Conservation (phyloP, 1,140 invertebrate species). For the Bradysia coprophila region DNA sequence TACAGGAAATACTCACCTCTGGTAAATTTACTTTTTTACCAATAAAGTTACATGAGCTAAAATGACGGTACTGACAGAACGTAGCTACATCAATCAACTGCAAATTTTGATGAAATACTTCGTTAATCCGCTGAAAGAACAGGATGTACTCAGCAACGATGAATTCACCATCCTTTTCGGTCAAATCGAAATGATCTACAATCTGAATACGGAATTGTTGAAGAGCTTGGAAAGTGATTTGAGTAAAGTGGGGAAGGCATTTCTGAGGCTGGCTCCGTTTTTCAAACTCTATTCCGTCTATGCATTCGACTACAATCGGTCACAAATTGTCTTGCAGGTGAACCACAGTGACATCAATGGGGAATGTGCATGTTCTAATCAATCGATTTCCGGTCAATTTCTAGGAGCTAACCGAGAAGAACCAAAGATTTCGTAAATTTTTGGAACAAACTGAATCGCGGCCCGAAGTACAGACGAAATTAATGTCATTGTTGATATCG, state of each 20-base stretch:
- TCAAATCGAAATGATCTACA: constrained; percentile 50
- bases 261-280: constrained; percentile 51
- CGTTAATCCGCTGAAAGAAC: constrained; percentile 39
- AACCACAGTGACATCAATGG: constrained; percentile 1
- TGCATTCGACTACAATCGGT: constrained; percentile 51
- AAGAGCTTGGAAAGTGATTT: constrained; percentile 36
- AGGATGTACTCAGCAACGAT: constrained; percentile 33
- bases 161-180: constrained; percentile 42
- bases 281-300: constrained; percentile 63
- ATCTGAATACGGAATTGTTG: constrained; percentile 47
- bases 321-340: constrained; percentile 32
- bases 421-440: constrained; percentile 36
- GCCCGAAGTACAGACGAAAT: constrained; percentile 47
- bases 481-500: constrained; percentile 49
- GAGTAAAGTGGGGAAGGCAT: constrained; percentile 42
- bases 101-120: constrained; percentile 49
- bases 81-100: constrained; percentile 45
- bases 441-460: constrained; percentile 41
- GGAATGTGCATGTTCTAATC: constrained; percentile 3
- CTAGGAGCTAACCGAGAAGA: constrained; percentile 36
- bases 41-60: no score
- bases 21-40: no score
- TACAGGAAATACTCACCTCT: constrained; percentile 52
- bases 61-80: constrained; percentile 52
- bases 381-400: constrained; percentile 6